Evolutionary conservation across 64 coral and sea anemone genomes (phyloP).

Genomic region (Actinia equina): DNA sequence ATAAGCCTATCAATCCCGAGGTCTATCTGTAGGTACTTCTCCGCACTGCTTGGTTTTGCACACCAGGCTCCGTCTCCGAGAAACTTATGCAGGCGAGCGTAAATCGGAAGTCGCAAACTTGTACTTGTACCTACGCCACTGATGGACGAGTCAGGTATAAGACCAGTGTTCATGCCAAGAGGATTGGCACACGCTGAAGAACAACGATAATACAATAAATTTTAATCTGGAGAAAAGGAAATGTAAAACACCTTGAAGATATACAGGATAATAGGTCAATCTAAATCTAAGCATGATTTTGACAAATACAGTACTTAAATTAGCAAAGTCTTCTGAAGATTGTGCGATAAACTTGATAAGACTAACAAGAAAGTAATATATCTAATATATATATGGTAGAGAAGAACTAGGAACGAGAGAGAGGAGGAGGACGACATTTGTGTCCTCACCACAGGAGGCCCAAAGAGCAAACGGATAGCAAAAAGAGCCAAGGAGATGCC

Average conservation of each 20-base stretch:
- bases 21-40: not conserved
- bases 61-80: not conserved
- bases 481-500: no score
- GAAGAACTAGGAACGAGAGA: no score
- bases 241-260: not conserved
- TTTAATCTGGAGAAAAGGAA: not conserved
- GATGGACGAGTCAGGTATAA: not conserved
- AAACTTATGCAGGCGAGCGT: not conserved
- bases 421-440: no score
- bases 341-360: no score
- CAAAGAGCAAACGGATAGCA: no score
- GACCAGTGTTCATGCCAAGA: slow-evolving; percentile 16
- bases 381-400: no score
- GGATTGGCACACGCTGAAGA: not conserved
- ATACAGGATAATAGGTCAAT: not conserved
- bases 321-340: no score
- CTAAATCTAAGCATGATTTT: no score
- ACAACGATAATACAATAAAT: not conserved
- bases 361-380: no score
- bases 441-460: no score
- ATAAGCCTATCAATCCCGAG: slow-evolving; percentile 1
- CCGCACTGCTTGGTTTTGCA: not conserved
- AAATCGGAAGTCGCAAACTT: not conserved
- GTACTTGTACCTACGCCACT: not conserved
- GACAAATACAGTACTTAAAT: no score